Evolutionary conservation across 2,888 invertebrate species (phyloP), one percentile per base, ranked within the genome.

Genomic region (Eupithecia dodoneata): DNA sequence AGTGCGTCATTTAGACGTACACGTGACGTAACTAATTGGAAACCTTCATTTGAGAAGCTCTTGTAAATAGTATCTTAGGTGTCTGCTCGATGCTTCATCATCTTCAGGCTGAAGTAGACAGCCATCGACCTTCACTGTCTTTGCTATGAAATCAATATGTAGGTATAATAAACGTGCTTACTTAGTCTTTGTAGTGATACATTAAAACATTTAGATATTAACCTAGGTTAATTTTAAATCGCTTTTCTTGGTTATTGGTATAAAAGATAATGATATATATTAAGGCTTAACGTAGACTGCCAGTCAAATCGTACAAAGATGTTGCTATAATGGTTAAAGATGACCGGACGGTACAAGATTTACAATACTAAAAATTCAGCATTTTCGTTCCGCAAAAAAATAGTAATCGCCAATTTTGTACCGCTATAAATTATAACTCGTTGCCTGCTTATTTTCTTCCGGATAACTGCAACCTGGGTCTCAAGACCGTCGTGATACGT

Each of bases 1-100:
- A 86, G 87, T 89, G 87, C 89, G 89, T 88, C 89, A 88, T 83
- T 84, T 86, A 89, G 87, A 90, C 89, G 89, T 88, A 81, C 83
- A 81, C 79, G 85, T 91, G 91, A 91, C 90, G 78, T 88, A 91
- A 91, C 85, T 83, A 77, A 85, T 80, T 86, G 76, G 82, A 83
- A 83, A 80, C 81, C 81, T 81, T 82, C 75, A 79, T 83, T 80
- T 83, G 75, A 77, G 75, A 76, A 77, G 79, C 74, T 79, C 71
- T 74, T 45, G 7, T 41, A 66, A 15, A 42, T 66, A 66, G n/a
- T 18, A 18, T 59, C 55, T 59, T 59, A 59, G 55, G 9, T 66
- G 66, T 42, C 6, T 42, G 42, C 13, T 42, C 2, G 6, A 13
- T 66, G 18, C 66, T 42, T 42, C 41, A 6, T 3, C 15, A 42